phyloP scores from a whole-genome alignment of 2,888 invertebrate species.

The Drosophila paranaensis region DNA sequence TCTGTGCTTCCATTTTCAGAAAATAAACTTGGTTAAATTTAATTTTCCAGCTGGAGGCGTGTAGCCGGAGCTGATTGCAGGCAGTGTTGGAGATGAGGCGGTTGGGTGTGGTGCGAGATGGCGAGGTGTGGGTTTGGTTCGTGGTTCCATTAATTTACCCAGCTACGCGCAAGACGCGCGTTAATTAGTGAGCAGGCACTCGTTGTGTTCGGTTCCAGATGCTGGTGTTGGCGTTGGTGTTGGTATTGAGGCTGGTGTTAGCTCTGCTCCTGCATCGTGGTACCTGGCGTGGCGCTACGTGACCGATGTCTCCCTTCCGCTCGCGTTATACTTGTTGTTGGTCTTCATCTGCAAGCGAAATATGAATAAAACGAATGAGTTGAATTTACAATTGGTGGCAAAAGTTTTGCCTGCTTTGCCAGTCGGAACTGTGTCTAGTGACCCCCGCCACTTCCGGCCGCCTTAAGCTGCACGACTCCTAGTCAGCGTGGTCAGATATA shows the following conservation, averaged over 20 bases:
- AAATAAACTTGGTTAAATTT: slow-evolving; percentile 48
- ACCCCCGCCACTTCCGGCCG: neutral
- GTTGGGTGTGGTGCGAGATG: neutral
- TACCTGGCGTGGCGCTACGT: slow-evolving; percentile 33
- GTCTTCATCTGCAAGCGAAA: slow-evolving; percentile 53
- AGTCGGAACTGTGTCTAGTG: slow-evolving; percentile 30
- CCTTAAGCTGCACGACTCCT: slow-evolving; percentile 13
- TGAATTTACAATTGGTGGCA: slow-evolving; percentile 37
- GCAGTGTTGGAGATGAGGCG: slow-evolving; percentile 6
- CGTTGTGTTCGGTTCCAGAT: slow-evolving; percentile 12
- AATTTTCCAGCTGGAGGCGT: slow-evolving; percentile 32
- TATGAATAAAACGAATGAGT: slow-evolving; percentile 53
- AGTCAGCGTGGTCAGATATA: slow-evolving; percentile 15
- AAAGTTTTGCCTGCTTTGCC: slow-evolving; percentile 21
- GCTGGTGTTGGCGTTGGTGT: neutral
- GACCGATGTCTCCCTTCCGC: slow-evolving; percentile 19
- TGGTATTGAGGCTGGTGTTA: neutral
- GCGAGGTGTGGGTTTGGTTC: slow-evolving; percentile 4
- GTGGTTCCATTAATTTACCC: slow-evolving; percentile 33
- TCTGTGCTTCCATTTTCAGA: slow-evolving; percentile 39
- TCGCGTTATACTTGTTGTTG: slow-evolving; percentile 5
- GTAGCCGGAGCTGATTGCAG: slow-evolving; percentile 29
- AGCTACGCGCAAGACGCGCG: slow-evolving; percentile 28
- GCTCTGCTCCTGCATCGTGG: slow-evolving; percentile 9
- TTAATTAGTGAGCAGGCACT: slow-evolving; percentile 42